Evolutionary conservation across 2,888 invertebrate species (phyloP), one percentile per base, ranked within the genome.

Genomic region (Epiblema foenella): DNA sequence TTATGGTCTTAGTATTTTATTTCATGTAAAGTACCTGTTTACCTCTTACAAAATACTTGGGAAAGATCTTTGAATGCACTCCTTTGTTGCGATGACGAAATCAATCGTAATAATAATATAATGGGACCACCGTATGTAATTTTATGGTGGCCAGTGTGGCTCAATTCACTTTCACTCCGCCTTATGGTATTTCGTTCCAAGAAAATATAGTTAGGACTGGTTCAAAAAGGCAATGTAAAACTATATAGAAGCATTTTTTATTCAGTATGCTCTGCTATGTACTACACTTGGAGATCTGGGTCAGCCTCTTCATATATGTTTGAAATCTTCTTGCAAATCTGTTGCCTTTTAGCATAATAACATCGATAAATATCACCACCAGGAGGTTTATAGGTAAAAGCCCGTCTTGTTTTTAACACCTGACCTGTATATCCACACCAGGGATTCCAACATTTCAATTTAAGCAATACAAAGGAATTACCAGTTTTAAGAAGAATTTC

Each of bases 351-450:
- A 9, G 86, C 90, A 69, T 87, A 89, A 73, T 82, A 91, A 65
- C 93, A 93, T 18, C 85, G 84, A 72, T 84, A 93, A 8, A 85
- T 77, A 77, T 84, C 85, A 0, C 90, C 91, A 9, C 91, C 91
- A 0, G 91, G 90, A 8, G 86, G 85, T 17, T 82, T 79, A 62
- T 80, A 86, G 17, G 59, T 75, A 10, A 71, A 58, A 18, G 42
- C 60, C 17, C 65, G 66, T 75, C 89, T 81, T 11, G 68, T 46
- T 68, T 87, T 77, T 18, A 74, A 49, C 57, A 84, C 72, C 1
- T 58, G 52, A 0, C 91, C 91, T 65, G 75, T 84, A 68, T 83
- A 91, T 1, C 91, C 92, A 69, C 92, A 93, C 91, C 90, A 91
- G 2, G 75, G 57, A 0, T 74, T 81, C 15, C 81, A 74, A 75